Base-by-base conservation (phyloP, 23 tunicate species). In the Halocynthia aurantium region DNA sequence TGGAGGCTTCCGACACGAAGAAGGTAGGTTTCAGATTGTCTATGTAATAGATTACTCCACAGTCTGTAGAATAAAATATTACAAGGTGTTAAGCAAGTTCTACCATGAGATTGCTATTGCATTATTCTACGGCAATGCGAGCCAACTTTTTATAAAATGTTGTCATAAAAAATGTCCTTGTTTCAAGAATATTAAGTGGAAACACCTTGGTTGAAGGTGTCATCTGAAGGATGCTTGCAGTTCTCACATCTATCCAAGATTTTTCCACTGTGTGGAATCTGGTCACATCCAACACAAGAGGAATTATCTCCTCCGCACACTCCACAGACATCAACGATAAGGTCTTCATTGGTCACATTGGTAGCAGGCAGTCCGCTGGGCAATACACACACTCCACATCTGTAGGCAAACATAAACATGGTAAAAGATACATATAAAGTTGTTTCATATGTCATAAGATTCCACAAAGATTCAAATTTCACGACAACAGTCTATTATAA, bases 261-360 rank as follows among this genome's bases (percentile, higher is more conserved):
- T 13, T 17, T 51, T 50, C 77, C 83, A 50, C 88, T 84, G 72
- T 77, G 51, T 10, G 69, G 61, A 15, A 69, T 51, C 51, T 71
- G 83, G 44, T 84, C 83, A 63, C 88, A 84, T 10, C 88, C 88
- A n/a, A 57, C 18, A 69, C 88, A 84, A 7, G 76, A 17, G 0
- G 83, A 53, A 53, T 80, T 80, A 49, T 84, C 64, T 8, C 88
- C 88, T 8, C 88, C 88, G 61, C 88, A 84, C 2, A 76, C 81
- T 6, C 88, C 88, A 57, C 88, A 84, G 31, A 53, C 71, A 53
- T 84, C 88, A 7, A 22, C 22, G n/a, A 73, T 51, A 8, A 22
- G 12, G 66, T 52, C 55, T 40, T 31, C 21, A 7, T 76, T 76
- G 19, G 76, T 63, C 17, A 62, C 22, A 56, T 52, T 55, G 17